Conservation (phyloP, 2,888 invertebrate species). For the Phanerotoma sp. region DNA sequence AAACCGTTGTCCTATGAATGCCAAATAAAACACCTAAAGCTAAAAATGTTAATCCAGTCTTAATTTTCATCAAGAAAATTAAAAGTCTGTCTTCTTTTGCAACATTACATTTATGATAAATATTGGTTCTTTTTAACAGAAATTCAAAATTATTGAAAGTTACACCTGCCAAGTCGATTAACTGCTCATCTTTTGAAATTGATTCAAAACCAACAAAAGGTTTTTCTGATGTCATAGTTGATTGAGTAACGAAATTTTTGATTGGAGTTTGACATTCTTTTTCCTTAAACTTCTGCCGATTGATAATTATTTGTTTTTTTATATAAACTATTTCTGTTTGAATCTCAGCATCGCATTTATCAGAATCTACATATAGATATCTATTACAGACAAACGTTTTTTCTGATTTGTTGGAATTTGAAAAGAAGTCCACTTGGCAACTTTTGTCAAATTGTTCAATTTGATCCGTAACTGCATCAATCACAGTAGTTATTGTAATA, state of each 20-base stretch:
- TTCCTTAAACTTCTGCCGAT: conserved; percentile 7
- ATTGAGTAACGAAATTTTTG: conserved; percentile 13
- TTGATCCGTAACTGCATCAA: neutral
- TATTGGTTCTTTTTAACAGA: conserved; percentile 9
- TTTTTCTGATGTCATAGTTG: conserved; percentile 11
- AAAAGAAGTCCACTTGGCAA: conserved; percentile 23
- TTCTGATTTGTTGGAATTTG: neutral
- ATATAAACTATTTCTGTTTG: conserved; percentile 19
- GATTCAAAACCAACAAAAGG: conserved; percentile 23
- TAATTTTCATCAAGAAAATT: conserved; percentile 32
- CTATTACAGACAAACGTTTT: conserved; percentile 24
- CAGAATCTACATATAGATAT: conserved; percentile 12
- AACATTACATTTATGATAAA: conserved; percentile 11
- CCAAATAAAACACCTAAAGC: conserved; percentile 28
- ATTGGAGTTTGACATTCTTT: conserved; percentile 13
- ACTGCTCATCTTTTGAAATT: conserved; percentile 21
- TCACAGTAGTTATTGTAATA: neutral
- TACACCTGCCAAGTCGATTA: conserved; percentile 21
- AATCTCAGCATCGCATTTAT: conserved; percentile 24
- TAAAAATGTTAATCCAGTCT: conserved; percentile 31
- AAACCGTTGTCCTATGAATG: conserved; percentile 28
- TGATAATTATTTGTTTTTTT: neutral
- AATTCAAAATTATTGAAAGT: conserved; percentile 16
- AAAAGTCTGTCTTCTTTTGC: conserved; percentile 25
- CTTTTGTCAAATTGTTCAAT: conserved; percentile 9